These are phyloP conservation scores for Nanorana parkeri DNA, from an alignment of 2,113 vertebrate species.

Conservation along the genomic window DNA sequence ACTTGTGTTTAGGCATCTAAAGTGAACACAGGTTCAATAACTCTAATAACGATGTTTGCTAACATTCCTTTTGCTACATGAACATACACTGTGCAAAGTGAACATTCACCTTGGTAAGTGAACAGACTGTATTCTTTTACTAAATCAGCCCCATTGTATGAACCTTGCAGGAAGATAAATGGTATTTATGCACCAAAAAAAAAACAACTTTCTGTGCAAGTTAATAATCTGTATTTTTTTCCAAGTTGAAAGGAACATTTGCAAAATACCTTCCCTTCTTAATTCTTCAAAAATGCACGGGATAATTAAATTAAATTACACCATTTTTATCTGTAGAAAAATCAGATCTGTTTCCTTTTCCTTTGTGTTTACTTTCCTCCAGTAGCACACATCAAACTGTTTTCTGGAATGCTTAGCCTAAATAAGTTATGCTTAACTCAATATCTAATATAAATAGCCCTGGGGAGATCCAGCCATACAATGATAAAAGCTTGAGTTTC, in stretches of 20 bases:
- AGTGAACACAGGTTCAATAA: too few species aligned
- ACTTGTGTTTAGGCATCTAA: too few species aligned
- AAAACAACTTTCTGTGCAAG: background rate
- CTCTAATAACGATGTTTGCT: too few species aligned
- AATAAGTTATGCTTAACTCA: conserved; percentile 91
- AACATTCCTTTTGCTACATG: too few species aligned
- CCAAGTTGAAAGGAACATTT: conserved; percentile 70
- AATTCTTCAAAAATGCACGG: conserved; percentile 70
- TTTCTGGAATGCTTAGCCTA: conserved; percentile 84
- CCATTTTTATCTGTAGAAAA: conserved; percentile 79
- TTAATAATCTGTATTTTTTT: conserved; percentile 47
- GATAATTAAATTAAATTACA: conserved; percentile 84
- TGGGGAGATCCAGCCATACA: conserved; percentile 76
- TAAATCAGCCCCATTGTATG: too few species aligned
- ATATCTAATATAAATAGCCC: conserved; percentile 87
- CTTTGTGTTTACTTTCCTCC: conserved; percentile 83
- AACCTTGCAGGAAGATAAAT: background rate
- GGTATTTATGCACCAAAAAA: background rate
- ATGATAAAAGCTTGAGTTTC: conserved; percentile 84
- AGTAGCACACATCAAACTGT: conserved; percentile 85
- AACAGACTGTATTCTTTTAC: too few species aligned
- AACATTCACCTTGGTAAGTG: too few species aligned
- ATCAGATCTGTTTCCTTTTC: conserved; percentile 79
- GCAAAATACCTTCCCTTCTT: conserved; percentile 71
- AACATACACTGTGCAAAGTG: too few species aligned